Evolutionary conservation across 2,888 invertebrate species (phyloP).

Genomic region (Notodonta dromedarius): DNA sequence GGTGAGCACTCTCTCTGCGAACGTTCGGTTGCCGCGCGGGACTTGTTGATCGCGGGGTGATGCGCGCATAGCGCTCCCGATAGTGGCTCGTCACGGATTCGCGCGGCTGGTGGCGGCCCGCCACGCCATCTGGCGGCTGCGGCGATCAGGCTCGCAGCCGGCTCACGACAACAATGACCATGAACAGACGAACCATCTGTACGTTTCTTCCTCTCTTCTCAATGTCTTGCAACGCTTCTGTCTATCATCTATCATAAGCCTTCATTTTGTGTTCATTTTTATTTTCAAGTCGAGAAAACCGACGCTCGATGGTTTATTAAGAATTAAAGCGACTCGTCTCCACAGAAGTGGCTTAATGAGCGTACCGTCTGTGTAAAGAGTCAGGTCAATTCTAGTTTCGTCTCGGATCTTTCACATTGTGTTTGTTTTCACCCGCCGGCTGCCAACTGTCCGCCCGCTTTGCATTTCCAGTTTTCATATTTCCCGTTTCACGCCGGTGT

Average conservation of each 20-base stretch:
- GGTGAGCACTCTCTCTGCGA: conserved; percentile 54
- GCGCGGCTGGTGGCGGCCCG: conserved; percentile 89
- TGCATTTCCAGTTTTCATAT: conserved; percentile 61
- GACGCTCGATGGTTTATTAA: conserved; percentile 20
- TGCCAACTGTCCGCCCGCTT: conserved; percentile 63
- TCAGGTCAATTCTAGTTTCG: conserved; percentile 58
- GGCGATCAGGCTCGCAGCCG: conserved; percentile 83
- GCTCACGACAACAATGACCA: conserved; percentile 79
- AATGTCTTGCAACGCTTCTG: conserved; percentile 49
- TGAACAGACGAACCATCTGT: conserved; percentile 83
- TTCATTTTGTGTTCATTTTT: conserved; percentile 26
- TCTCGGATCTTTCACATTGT: conserved; percentile 50
- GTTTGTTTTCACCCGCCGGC: conserved; percentile 55
- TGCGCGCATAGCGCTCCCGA: conserved; percentile 75
- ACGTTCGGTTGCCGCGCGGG: conserved; percentile 46
- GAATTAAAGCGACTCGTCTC: conserved; percentile 39
- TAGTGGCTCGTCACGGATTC: conserved; percentile 88
- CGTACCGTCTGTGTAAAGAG: conserved; percentile 46
- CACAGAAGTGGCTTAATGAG: conserved; percentile 49
- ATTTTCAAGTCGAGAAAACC: conserved; percentile 6
- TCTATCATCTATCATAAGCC: conserved; percentile 23
- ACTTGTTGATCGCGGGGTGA: conserved; percentile 68
- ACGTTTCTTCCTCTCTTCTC: conserved; percentile 77
- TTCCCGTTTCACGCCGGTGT: conserved; percentile 53
- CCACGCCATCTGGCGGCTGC: conserved; percentile 88